A percentile compares a stretch with the other conserved stretches of the same genome.
These are phyloP conservation scores for Lepidostoma basale DNA, from an alignment of 1,140 invertebrate species.

Conservation along the genomic window DNA sequence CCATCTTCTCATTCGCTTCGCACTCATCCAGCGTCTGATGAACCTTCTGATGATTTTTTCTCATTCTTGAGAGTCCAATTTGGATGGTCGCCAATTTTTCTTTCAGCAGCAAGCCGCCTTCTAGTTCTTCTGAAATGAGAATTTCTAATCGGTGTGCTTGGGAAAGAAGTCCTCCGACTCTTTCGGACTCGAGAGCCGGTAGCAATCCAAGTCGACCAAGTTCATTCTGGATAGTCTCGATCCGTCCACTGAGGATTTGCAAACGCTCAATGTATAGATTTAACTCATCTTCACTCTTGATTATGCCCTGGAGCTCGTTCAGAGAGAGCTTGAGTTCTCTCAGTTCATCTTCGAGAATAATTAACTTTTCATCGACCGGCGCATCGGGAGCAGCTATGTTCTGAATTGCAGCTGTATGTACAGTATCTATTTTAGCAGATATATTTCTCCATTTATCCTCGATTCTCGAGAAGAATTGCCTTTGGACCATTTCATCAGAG, in stretches of 20 bases:
- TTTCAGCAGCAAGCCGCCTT: conserved; percentile 70
- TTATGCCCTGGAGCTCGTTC: conserved; percentile 73
- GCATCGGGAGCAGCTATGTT: conserved; percentile 73
- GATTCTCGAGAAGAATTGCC: conserved; percentile 76
- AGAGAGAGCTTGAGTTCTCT: conserved; percentile 70
- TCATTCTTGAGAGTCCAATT: conserved; percentile 68
- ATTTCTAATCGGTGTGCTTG: conserved; percentile 72
- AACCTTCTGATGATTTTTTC: conserved; percentile 70
- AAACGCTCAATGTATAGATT: conserved; percentile 79
- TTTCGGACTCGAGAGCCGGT: conserved; percentile 74
- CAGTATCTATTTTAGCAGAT: conserved; percentile 65
- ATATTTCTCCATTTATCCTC: conserved; percentile 77
- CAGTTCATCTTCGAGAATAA: conserved; percentile 74
- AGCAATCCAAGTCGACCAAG: conserved; percentile 74
- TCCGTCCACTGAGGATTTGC: conserved; percentile 74
- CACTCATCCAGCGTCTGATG: conserved; percentile 70
- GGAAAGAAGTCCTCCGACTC: conserved; percentile 71
- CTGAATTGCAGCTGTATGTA: conserved; percentile 70
- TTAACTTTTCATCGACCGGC: conserved; percentile 72
- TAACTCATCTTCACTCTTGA: conserved; percentile 81
- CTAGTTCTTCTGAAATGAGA: conserved; percentile 75
- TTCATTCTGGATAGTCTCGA: conserved; percentile 77
- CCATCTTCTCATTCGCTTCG: conserved; percentile 70
- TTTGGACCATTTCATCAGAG: conserved; percentile 79
- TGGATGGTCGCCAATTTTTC: conserved; percentile 74